A percentile compares a stretch with the other conserved stretches of the same genome.
phyloP scores from a whole-genome alignment of 2,113 vertebrate species.

The Nerophis lumbriciformis region DNA sequence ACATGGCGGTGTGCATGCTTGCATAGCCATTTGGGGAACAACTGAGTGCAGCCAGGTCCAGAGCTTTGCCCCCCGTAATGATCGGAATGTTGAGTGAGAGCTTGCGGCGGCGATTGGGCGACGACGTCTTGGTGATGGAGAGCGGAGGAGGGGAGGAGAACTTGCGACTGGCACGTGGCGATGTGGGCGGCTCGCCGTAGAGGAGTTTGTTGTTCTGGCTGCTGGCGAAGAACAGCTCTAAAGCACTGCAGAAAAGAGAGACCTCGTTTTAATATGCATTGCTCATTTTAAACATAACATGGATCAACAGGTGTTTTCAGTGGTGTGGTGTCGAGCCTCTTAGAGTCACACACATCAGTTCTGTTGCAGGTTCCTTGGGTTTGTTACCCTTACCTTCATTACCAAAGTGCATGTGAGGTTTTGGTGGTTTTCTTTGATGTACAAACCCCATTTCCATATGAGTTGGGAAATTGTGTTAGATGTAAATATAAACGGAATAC shows the following conservation, averaged over 20 bases:
- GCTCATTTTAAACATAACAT: neutral
- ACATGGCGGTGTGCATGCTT: conserved; percentile 83
- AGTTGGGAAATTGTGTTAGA: too few species aligned
- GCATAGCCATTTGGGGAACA: conserved; percentile 89
- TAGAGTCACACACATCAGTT: too few species aligned
- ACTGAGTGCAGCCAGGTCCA: conserved; percentile 88
- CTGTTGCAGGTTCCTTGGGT: too few species aligned
- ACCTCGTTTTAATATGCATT: neutral
- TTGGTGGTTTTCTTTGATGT: too few species aligned
- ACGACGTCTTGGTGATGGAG: conserved; percentile 86
- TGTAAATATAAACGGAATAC: too few species aligned
- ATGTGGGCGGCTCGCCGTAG: conserved; percentile 92
- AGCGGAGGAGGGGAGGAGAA: conserved; percentile 94
- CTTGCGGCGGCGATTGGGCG: conserved; percentile 90
- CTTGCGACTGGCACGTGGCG: conserved; percentile 90
- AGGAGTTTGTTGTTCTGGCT: conserved; percentile 94
- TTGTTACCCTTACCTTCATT: too few species aligned
- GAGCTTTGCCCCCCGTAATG: conserved; percentile 94
- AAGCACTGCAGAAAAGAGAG: conserved; percentile 73
- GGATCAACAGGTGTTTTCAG: too few species aligned
- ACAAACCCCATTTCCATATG: too few species aligned
- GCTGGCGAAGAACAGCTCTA: conserved; percentile 94
- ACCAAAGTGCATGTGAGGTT: too few species aligned
- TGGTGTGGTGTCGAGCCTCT: too few species aligned
- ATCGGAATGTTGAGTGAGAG: conserved; percentile 98